Base-by-base conservation (phyloP, 2,888 invertebrate genomes). In the Adelphocoris suturalis region DNA sequence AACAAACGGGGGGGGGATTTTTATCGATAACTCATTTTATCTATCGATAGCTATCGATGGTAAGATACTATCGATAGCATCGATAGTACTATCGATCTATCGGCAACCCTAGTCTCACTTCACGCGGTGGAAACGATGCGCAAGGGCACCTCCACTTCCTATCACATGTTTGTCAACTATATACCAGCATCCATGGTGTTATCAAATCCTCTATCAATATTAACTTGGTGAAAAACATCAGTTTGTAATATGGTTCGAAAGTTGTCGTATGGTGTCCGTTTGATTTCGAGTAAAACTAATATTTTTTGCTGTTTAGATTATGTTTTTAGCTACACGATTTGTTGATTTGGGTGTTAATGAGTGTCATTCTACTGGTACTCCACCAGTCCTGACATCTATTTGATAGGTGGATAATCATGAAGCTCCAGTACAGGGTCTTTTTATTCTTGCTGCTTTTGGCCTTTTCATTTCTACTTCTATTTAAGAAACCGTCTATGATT, bases 381-480 rank as follows among this genome's bases (percentile, higher is more conserved):
- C 2, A 0, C 57, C 57, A n/a, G 16, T 7, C 57, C 16, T 57
- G n/a, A 57, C 16, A n/a, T 57, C n/a, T 78, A 78, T 46, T 78
- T 11, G 78, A 78, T 78, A 13, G 28, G 46, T 16, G 14, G 82
- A 27, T n/a, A 4, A 82, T 82, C 37, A 85, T 85, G 85, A 85
- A 85, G 37, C 85, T 85, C 0, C 48, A 27, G 37, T 85, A 85
- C 61, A 27, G 85, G 37, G 61, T 85, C 7, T 61, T 57, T n/a
- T 3, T 46, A 28, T 85, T 85, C 61, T 14, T 85, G 12, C 28
- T 61, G 16, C 7, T 85, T 23, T 37, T 85, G 14, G 85, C 61
- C 16, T 3, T 61, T 61, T 85, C 61, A 57, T 61, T 85, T 46
- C 16, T 85, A 7, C 61, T 85, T 13, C 61, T 85, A 3, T 85